Base-by-base conservation (phyloP, 2,888 invertebrate genomes). In the Agrochola lychnidis region DNA sequence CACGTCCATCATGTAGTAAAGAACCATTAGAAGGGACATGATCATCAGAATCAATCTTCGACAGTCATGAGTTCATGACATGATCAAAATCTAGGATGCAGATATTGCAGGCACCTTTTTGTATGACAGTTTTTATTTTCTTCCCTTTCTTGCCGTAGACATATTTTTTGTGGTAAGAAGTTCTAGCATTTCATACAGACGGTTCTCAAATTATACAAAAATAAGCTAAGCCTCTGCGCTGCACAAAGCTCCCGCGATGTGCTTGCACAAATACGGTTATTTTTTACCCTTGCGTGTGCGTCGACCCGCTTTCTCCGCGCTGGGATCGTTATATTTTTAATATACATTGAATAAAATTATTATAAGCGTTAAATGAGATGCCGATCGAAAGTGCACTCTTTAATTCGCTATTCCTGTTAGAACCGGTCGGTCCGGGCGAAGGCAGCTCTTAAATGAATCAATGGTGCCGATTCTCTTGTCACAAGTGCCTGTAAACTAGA, bases 291-390 rank as follows among this genome's bases (percentile, higher is more conserved):
- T 74, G 76, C 72, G 70, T 76, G 67, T 78, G 81, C 82, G 76
- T 70, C 78, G 84, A 78, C 81, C 85, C 57, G 82, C 88, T 88
- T 88, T 88, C 88, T 74, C 88, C 76, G n/a, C 56, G 16, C 63
- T 81, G 73, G 62, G 75, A 79, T 80, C 79, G 69, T 76, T 79
- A 78, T 75, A 86, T 85, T 75, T 79, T 78, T 78, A 82, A 63
- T 76, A 83, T 51, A 70, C 67, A 79, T 79, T 80, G 36, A 78
- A 77, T 22, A 2, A 51, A 51, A 51, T 83, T 81, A 87, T 78
- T 81, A 87, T 78, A 68, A 59, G 53, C 51, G 62, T 69, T 69
- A 59, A 70, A 61, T 67, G 73, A 70, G 40, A 48, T 36, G 61
- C 22, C 45, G 36, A 81, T 78, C 70, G 78, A 79, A 83, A 81